Percentiles rank a stretch among this genome's conserved stretches.
These are phyloP conservation scores for Theocolax elegans DNA, from an alignment of 1,140 invertebrate genomes.

Conservation along the genomic window DNA sequence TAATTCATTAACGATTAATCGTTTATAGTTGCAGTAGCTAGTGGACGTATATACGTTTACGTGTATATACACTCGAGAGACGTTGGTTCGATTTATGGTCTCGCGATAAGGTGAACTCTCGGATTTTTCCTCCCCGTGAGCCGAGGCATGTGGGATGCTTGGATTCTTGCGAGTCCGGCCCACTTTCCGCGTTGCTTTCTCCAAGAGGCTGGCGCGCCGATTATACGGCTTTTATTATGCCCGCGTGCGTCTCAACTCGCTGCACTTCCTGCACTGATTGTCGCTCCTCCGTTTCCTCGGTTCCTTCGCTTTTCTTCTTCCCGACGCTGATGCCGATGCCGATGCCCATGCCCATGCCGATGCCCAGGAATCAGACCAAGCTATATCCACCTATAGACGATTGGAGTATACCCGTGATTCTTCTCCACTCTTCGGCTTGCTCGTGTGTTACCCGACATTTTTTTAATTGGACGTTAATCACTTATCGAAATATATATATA, in stretches of 20 bases:
- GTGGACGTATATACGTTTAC: too few relatives aligned
- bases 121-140: too few relatives aligned
- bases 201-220: background rate
- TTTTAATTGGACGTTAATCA: conserved; percentile 18
- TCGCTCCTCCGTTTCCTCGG: conserved; percentile 42
- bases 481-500: too few relatives aligned
- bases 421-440: background rate
- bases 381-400: too few relatives aligned
- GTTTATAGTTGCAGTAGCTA: too few relatives aligned
- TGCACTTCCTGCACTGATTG: conserved; percentile 67
- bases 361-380: conserved; percentile 47
- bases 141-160: conserved; percentile 42
- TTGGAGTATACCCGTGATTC: too few relatives aligned
- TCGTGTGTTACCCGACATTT: too few relatives aligned
- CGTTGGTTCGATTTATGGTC: conserved; percentile 15
- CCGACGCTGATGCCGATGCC: background rate
- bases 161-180: conserved; percentile 51
- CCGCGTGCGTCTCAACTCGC: conserved; percentile 51
- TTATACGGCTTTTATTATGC: background rate
- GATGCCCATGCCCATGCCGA: background rate
- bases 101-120: background rate
- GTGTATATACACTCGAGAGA: too few relatives aligned
- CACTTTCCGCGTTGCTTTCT: conserved; percentile 53
- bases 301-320: conserved; percentile 14
- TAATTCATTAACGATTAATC: too few relatives aligned